Evolutionary conservation across 2,888 invertebrate genomes (phyloP), one percentile per base, ranked within the genome.

Genomic region (Noctua pronuba): DNA sequence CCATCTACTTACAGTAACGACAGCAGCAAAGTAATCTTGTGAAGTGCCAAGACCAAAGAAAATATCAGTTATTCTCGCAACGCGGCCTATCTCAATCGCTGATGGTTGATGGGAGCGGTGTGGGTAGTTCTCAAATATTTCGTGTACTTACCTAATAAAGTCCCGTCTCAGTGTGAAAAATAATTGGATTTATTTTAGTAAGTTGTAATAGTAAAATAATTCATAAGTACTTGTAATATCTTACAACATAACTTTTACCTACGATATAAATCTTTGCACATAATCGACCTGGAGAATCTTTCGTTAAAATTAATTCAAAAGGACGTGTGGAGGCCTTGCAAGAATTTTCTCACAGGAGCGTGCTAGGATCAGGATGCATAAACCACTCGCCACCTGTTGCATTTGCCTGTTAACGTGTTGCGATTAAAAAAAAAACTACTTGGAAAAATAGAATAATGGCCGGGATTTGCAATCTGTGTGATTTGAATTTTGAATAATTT

Each of bases 291-390:
- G 6, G 21, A 18, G 55, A 73, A 86, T 86, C 64, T 75, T 79
- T 79, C 65, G 60, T 77, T 69, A 64, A 41, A 38, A 78, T 67
- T 80, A 74, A 87, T 85, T 70, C 87, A 70, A 86, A 62, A 80
- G 75, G 74, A 75, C 79, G 84, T 81, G 66, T 76, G 35, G 73
- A 65, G 69, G 69, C 68, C 78, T 78, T 70, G 72, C 24, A 91
- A 85, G 88, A 89, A 89, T 90, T 91, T 92, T 93, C 92, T 92
- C 91, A 91, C 89, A 90, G 80, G 85, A 88, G 82, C 86, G 84
- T 86, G 86, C 74, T 79, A 70, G 79, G 69, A 86, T 86, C 91
- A 92, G 94, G 94, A 94, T 90, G 86, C 92, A 94, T 94, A 94
- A 94, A 94, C 82, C 88, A 92, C 84, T 91, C 90, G 80, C 86